A percentile compares a stretch with the other conserved stretches of the same genome.
phyloP scores from a whole-genome alignment of 2,888 invertebrate genomes.

The Asteroscopus sphinx region DNA sequence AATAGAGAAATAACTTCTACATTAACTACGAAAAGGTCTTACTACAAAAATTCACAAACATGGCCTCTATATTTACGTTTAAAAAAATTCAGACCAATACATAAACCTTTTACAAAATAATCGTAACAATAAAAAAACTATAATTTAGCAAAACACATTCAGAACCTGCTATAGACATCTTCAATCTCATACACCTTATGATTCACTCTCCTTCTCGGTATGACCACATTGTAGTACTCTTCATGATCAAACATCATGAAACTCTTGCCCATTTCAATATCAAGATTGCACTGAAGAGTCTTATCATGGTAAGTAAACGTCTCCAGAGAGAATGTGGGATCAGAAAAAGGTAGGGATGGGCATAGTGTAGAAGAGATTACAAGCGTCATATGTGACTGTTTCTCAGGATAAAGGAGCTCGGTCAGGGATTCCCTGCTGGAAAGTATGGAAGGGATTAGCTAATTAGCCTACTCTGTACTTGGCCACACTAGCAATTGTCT shows the following conservation, averaged over 20 bases:
- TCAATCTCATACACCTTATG: constrained; percentile 79
- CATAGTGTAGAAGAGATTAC: constrained; percentile 33
- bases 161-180: constrained; percentile 81
- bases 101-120: too few relatives aligned
- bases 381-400: constrained; percentile 32
- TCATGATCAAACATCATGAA: constrained; percentile 83
- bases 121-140: background rate
- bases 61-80: too few relatives aligned
- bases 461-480: too few relatives aligned
- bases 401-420: constrained; percentile 57
- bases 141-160: background rate
- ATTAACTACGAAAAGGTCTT: too few relatives aligned
- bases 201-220: constrained; percentile 65
- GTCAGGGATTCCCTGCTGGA: constrained; percentile 72
- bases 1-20: too few relatives aligned
- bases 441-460: constrained; percentile 28
- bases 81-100: too few relatives aligned
- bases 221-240: constrained; percentile 65
- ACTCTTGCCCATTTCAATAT: constrained; percentile 72
- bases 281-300: constrained; percentile 79
- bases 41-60: too few relatives aligned
- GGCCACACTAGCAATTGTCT: too few relatives aligned
- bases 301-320: constrained; percentile 68
- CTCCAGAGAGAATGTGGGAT: constrained; percentile 60
- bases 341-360: constrained; percentile 25